A percentile compares a stretch with the other conserved stretches of the same genome.
Conservation (phyloP, 2,888 invertebrate genomes). For the Camponotus fellah region DNA sequence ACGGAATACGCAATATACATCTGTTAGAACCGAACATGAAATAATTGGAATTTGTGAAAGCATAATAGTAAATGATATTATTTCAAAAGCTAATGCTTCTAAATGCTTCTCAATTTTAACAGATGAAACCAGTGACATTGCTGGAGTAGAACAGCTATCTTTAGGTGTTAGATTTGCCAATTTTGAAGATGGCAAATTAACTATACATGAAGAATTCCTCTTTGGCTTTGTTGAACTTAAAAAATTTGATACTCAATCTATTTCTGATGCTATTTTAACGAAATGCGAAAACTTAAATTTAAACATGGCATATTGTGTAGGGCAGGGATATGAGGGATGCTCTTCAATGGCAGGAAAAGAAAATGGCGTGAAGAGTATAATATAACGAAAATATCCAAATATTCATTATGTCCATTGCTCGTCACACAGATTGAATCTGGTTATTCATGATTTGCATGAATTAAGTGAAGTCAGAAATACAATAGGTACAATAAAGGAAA, state of each 20-base stretch:
- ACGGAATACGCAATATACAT: neutral
- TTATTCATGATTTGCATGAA: constrained; percentile 10
- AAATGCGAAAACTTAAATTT: no score
- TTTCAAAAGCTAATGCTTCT: neutral
- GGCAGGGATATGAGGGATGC: neutral
- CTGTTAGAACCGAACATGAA: neutral
- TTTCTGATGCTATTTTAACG: no score
- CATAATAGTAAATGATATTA: neutral
- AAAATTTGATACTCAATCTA: no score
- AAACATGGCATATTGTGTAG: no score
- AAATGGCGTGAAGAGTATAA: neutral
- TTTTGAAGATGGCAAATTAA: no score
- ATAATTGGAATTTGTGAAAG: neutral
- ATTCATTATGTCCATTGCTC: constrained; percentile 19
- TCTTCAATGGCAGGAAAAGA: constrained; percentile 10
- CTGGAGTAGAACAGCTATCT: neutral
- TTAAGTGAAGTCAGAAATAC: neutral
- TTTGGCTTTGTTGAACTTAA: no score
- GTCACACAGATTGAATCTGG: constrained; percentile 8
- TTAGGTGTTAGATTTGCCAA: no score
- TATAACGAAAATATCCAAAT: constrained; percentile 4
- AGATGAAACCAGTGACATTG: neutral
- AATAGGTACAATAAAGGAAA: constrained; percentile 14
- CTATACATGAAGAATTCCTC: no score
- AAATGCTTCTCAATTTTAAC: neutral